A percentile compares a stretch with the other conserved stretches of the same genome.
Conservation (phyloP, 2,113 vertebrate genomes). For the Siniperca knerii region DNA sequence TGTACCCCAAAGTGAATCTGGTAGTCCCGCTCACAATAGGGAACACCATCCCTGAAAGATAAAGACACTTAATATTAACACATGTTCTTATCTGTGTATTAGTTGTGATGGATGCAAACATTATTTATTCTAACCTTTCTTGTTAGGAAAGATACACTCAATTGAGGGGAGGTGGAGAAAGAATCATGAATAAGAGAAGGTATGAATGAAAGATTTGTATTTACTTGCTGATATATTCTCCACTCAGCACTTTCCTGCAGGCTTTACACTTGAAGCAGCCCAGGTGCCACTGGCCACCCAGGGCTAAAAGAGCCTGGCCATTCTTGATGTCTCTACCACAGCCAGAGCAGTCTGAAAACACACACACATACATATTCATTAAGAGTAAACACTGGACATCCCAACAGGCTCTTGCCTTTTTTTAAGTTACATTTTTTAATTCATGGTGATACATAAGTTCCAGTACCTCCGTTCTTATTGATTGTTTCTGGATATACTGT, state of each 20-base stretch:
- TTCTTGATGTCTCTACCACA: slow-evolving; percentile 97
- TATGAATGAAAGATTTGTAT: slow-evolving; percentile 33
- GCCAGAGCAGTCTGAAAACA: slow-evolving; percentile 90
- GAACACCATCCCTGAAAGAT: slow-evolving; percentile 89
- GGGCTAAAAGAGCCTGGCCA: slow-evolving; percentile 93
- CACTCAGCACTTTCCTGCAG: slow-evolving; percentile 92
- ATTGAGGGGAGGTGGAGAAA: not conserved
- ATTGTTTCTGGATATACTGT: not conserved
- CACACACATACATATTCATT: not conserved
- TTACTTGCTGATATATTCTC: slow-evolving; percentile 99
- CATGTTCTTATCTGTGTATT: not conserved
- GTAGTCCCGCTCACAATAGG: slow-evolving; percentile 97
- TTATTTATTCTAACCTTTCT: not conserved
- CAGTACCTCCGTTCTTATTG: not conserved
- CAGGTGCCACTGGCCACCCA: slow-evolving; percentile 95
- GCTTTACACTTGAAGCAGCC: slow-evolving; percentile 97
- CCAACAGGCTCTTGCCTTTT: not conserved
- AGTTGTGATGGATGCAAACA: not conserved
- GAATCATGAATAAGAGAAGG: not conserved
- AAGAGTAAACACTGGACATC: slow-evolving; percentile 3
- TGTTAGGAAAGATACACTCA: not conserved
- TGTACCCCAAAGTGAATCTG: slow-evolving; percentile 95
- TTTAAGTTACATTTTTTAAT: not conserved
- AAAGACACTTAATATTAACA: not conserved
- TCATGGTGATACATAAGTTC: not conserved